Evolutionary conservation across 1,140 invertebrate genomes (phyloP), one percentile per base, ranked within the genome.

Genomic region (Cotesia chilonis): DNA sequence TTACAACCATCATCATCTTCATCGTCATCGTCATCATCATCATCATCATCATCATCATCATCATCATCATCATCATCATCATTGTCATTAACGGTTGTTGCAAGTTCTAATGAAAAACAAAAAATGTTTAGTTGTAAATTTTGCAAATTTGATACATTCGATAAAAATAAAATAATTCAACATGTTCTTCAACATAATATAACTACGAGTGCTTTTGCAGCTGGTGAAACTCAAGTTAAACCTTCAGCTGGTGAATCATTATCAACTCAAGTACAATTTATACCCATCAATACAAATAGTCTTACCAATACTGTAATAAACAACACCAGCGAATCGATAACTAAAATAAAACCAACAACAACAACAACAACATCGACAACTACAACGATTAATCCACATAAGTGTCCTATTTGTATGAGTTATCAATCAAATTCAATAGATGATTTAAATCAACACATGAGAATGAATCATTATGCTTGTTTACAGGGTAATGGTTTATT

Each of bases 91-190:
- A 63, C 60, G 9, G 12, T 9, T 10, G 54, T 10, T 55, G 17
- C 4, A n/a, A 20, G 10, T n/a, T 4, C 38, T 1, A 66, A 51
- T 51, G 38, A 63, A 4, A 66, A 38, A 51, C 41, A n/a, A 17
- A 66, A 20, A 66, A 3, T 28, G 17, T 66, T 7, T 20, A 66
- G n/a, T 20, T 66, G 64, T 66, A 51, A 52, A 20, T 14, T 66
- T 10, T 66, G 64, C 17, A 12, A 17, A 4, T 66, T 66, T 51
- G 14, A 9, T 14, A 66, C 64, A 66, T 51, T 52, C 1, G 64
- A 66, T 4, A 66, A 52, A 52, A n/a, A 52, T 4, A 3, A 66
- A n/a, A 66, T 66, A 17, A 17, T 66, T 17, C 14, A 17, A 47
- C 64, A 66, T 66, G 64, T 66, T 66, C 4, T 7, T 17, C n/a